Percentiles rank a stretch among this genome's conserved stretches.
Evolutionary conservation across 2,797 vertebrate species (phyloP).

Genomic region (Gymnothorax javanicus): DNA sequence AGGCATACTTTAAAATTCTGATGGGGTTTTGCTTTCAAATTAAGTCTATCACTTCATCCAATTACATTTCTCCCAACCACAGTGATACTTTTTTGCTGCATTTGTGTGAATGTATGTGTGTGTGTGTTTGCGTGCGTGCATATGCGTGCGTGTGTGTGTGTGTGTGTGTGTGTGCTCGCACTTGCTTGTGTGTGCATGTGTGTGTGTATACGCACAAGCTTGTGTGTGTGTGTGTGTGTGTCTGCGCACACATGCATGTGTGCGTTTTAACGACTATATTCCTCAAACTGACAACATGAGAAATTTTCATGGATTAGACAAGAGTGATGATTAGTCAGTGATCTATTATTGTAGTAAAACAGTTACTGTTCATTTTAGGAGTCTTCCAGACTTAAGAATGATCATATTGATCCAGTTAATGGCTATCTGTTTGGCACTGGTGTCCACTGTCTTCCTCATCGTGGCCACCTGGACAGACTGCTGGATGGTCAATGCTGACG

Average conservation of each 20-base stretch:
- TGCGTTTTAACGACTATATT: not conserved
- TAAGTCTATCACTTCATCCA: not conserved
- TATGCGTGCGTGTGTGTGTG: too few species aligned
- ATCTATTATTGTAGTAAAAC: not conserved
- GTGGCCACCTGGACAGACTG: constrained; percentile 72
- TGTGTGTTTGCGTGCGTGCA: not conserved
- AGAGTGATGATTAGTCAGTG: not conserved
- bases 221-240: not conserved
- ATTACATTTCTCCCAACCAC: not conserved
- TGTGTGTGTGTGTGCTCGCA: too few species aligned
- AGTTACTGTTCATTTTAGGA: constrained; percentile 40
- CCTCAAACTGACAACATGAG: not conserved
- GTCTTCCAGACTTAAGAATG: constrained; percentile 56
- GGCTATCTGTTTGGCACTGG: constrained; percentile 52
- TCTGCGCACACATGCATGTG: too few species aligned
- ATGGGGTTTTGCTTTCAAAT: not conserved
- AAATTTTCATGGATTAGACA: not conserved
- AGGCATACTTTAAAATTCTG: not conserved
- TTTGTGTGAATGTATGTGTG: not conserved
- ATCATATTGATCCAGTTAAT: constrained; percentile 52
- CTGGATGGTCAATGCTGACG: constrained; percentile 74
- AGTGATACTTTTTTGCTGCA: not conserved
- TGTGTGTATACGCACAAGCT: too few species aligned
- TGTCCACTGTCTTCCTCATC: constrained; percentile 66
- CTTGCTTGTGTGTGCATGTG: not conserved